Base-by-base conservation (phyloP, 2,888 invertebrate genomes). In the Cheilosia impressa region DNA sequence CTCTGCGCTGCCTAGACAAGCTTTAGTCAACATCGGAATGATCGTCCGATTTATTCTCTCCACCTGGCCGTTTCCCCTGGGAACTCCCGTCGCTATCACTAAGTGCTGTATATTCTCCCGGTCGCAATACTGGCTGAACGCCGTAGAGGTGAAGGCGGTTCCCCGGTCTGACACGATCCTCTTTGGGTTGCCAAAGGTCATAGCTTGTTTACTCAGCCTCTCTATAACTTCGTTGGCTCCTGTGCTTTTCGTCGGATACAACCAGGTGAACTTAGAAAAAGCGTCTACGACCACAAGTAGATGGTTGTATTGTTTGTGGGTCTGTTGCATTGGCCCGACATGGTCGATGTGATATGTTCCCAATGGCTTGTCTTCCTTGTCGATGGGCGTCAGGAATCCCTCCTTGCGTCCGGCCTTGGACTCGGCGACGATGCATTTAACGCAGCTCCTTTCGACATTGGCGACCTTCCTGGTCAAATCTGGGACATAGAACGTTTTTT, bases 141-240 rank as follows among this genome's bases (percentile, higher is more conserved):
- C 50, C 19, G 88, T 87, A 1, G 90, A 89, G 0, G 91, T 92
- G 68, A 91, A 92, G 1, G 89, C 88, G n/a, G n/a, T n/a, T n/a
- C 91, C 91, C 43, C 90, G 81, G 72, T 92, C 92, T 2, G 38
- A 38, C 2, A 38, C 6, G 1, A 57, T 38, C 6, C 38, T 4
- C 4, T 7, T 5, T 0, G 0, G 89, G 88, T 19, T 57, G 34
- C 24, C 24, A 5, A 27, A 27, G 5, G 5, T 27, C 24, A 27
- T 5, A 5, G 24, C 24, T 5, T 27, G 24, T 27, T 27, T 27
- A 27, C 24, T 2, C 22, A 22, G 22, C 22, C 22, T 22, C 22
- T 27, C 24, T 27, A 27, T 27, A 27, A 27, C 24, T 1, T 27
- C 24, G 1, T 27, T 5, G 24, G 24, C 24, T n/a, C n/a, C n/a